Evolutionary conservation across 2,113 vertebrate genomes (phyloP), one percentile per base, ranked within the genome.

Genomic region (Ameiurus melas): DNA sequence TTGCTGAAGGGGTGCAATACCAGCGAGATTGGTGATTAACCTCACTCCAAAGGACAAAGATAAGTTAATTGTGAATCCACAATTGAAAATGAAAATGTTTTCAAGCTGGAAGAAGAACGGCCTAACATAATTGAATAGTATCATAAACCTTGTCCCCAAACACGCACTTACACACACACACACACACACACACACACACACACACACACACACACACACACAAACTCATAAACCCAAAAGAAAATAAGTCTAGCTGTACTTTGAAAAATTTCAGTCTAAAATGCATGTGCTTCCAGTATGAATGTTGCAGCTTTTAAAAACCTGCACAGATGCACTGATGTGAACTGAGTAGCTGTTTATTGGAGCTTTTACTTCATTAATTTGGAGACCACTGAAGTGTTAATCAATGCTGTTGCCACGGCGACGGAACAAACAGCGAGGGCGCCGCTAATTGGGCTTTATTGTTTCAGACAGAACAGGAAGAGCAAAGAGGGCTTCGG

Each of bases 331-430:
- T 93, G 94, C 93, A 93, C 92, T 93, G 94, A 94, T 94, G 93
- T 94, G 93, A 92, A 96, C 92, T 92, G 90, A 92, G 92, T 96
- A 95, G 95, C 96, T 94, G 94, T 95, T 93, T 92, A 93, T 94
- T 91, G 93, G 92, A 94, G 96, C 96, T 96, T 94, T 92, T 95
- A 94, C 94, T 93, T 57, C 93, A 95, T 93, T 91, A 84, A 55
- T 95, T 94, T 30, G 80, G 93, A 92, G 91, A 95, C 91, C 47
- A 90, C 91, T 91, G 87, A 92, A 93, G 95, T 93, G 91, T 92
- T 93, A 96, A 96, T 96, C 95, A 95, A 94, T 91, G 92, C 89
- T 82, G 96, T 97, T 96, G 96, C 97, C 95, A 94, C 95, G 94
- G 95, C 91, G 95, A 97, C 96, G 2, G 91, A 94, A 95, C 95